Percentiles rank a stretch among this genome's conserved stretches.
phyloP scores from a whole-genome alignment of 2,797 vertebrate genomes.

The Hydrocynus forskahlii region DNA sequence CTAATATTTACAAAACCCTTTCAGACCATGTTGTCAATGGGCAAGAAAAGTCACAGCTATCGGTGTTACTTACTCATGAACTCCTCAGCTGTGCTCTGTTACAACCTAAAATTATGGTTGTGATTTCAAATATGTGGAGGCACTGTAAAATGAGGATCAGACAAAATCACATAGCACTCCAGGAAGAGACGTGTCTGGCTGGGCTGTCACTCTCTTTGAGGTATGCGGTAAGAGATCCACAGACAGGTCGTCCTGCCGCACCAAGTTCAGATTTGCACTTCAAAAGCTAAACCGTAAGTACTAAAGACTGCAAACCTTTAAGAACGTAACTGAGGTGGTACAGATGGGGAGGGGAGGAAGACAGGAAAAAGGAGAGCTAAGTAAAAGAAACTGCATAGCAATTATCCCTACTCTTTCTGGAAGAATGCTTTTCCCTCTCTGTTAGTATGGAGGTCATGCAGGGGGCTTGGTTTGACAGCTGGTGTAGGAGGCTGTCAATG shows the following conservation, averaged over 20 bases:
- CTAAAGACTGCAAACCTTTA: constrained; percentile 44
- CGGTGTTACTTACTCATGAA: not conserved
- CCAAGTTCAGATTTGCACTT: constrained; percentile 56
- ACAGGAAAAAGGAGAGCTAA: constrained; percentile 38
- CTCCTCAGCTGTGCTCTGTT: constrained; percentile 8
- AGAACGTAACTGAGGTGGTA: constrained; percentile 32
- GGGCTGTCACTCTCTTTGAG: constrained; percentile 42
- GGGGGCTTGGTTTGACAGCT: constrained; percentile 55
- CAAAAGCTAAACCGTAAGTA: constrained; percentile 60
- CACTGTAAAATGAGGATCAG: constrained; percentile 48
- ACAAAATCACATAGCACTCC: constrained; percentile 16
- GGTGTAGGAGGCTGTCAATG: constrained; percentile 37
- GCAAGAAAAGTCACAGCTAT: constrained; percentile 13
- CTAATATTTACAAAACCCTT: constrained; percentile 43
- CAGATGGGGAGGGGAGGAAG: constrained; percentile 26
- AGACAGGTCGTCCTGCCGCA: constrained; percentile 39
- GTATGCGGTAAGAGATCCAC: constrained; percentile 38
- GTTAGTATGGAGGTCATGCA: constrained; percentile 41
- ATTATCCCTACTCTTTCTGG: constrained; percentile 54
- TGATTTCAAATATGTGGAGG: constrained; percentile 41
- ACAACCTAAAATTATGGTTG: not conserved
- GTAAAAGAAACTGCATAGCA: constrained; percentile 51
- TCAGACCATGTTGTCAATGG: constrained; percentile 6
- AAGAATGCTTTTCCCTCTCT: constrained; percentile 51
- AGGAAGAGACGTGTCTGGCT: constrained; percentile 41